These are phyloP conservation scores for Tipula vernalis DNA, from an alignment of 2,888 invertebrate species.

Conservation along the genomic window DNA sequence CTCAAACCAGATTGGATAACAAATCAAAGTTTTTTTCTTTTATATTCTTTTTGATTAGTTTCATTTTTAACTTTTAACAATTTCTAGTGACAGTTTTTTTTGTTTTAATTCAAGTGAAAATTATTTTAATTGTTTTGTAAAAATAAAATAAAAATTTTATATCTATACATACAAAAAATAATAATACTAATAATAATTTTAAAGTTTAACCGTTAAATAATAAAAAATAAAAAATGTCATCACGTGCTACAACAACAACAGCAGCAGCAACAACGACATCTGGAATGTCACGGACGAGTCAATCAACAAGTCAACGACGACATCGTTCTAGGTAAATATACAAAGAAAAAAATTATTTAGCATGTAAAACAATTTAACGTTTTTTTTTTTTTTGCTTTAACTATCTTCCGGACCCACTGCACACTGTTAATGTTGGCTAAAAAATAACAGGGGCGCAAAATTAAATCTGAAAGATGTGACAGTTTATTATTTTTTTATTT, in stretches of 20 bases:
- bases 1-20: neutral
- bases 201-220: neutral
- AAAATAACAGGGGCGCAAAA: neutral
- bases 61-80: neutral
- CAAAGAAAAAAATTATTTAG: neutral
- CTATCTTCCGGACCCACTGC: neutral
- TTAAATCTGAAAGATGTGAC: neutral
- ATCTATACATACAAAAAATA: neutral
- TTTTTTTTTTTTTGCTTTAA: neutral
- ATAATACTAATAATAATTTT: neutral
- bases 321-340: conserved; percentile 17
- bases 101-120: neutral
- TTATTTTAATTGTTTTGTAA: neutral
- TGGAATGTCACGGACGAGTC: conserved; percentile 16
- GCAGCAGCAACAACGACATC: conserved; percentile 13
- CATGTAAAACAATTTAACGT: neutral
- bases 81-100: neutral
- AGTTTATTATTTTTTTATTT: neutral
- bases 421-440: too few relatives aligned
- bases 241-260: conserved; percentile 12
- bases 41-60: neutral
- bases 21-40: neutral
- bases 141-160: neutral
- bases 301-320: conserved; percentile 17
- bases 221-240: conserved; percentile 13